phyloP scores from a whole-genome alignment of 2,113 vertebrate genomes.

The Lamprologus speciosus region DNA sequence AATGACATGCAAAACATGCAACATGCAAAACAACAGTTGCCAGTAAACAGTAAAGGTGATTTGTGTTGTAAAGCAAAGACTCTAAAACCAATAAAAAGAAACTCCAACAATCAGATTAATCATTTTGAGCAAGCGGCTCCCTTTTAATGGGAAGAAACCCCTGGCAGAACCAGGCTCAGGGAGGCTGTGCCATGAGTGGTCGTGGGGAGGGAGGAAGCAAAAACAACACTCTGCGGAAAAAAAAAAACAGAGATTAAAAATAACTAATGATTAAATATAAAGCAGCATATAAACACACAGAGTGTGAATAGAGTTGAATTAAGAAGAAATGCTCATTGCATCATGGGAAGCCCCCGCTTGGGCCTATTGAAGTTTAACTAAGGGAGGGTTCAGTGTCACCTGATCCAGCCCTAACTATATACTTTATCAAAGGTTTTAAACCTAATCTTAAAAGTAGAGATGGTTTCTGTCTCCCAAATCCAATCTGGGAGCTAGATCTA shows the following conservation, averaged over 20 bases:
- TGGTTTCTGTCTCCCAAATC: background rate
- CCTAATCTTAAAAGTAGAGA: background rate
- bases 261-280: background rate
- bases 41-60: background rate
- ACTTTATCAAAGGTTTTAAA: background rate
- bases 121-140: background rate
- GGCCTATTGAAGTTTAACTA: background rate
- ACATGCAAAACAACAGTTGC: background rate
- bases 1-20: background rate
- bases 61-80: background rate
- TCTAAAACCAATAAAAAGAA: background rate
- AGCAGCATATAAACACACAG: background rate
- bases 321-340: background rate
- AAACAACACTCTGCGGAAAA: rapidly evolving
- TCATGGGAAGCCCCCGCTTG: background rate
- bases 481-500: background rate
- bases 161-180: background rate
- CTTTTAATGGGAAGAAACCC: background rate
- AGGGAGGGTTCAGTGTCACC: background rate
- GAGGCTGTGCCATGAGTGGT: background rate
- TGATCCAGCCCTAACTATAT: background rate
- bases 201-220: background rate
- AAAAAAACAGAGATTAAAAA: background rate
- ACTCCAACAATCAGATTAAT: background rate
- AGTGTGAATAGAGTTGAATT: background rate